phyloP scores from a whole-genome alignment of 2,888 invertebrate species.

The Mythimna albipuncta region DNA sequence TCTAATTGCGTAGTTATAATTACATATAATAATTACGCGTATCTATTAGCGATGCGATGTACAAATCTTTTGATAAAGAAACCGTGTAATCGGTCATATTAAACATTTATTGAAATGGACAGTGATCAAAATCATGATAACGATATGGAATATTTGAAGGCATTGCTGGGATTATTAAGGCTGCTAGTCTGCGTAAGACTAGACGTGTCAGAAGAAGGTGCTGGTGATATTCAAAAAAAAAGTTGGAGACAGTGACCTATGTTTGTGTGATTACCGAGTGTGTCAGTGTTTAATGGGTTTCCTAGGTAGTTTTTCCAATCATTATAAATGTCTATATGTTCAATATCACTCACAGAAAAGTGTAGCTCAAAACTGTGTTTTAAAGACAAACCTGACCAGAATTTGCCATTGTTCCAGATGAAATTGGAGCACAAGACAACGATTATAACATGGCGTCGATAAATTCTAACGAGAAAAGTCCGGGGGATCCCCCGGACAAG shows the following conservation, averaged over 20 bases:
- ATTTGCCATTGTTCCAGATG: slow-evolving; percentile 80
- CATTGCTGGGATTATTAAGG: slow-evolving; percentile 9
- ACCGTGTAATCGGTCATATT: slow-evolving; percentile 25
- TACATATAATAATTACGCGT: slow-evolving; percentile 5
- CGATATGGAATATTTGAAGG: not conserved
- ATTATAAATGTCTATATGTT: not conserved
- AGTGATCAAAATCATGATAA: slow-evolving; percentile 14
- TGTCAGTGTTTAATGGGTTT: slow-evolving; percentile 6
- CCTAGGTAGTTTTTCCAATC: slow-evolving; percentile 10
- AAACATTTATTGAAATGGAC: slow-evolving; percentile 9
- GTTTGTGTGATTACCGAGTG: not conserved
- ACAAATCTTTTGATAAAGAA: slow-evolving; percentile 9
- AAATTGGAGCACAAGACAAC: slow-evolving; percentile 83
- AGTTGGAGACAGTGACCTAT: not conserved
- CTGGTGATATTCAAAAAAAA: not conserved
- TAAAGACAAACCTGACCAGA: not conserved
- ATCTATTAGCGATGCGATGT: slow-evolving; percentile 34
- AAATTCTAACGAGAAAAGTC: slow-evolving; percentile 84
- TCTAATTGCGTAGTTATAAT: slow-evolving; percentile 3
- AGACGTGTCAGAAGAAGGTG: slow-evolving; percentile 16
- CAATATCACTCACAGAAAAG: not conserved
- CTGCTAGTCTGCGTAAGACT: not conserved
- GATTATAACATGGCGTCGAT: slow-evolving; percentile 87
- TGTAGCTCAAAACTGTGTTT: too few relatives aligned
- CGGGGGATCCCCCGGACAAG: slow-evolving; percentile 84